Conservation (phyloP, 2,113 vertebrate genomes). For the Lasiurus cinereus region DNA sequence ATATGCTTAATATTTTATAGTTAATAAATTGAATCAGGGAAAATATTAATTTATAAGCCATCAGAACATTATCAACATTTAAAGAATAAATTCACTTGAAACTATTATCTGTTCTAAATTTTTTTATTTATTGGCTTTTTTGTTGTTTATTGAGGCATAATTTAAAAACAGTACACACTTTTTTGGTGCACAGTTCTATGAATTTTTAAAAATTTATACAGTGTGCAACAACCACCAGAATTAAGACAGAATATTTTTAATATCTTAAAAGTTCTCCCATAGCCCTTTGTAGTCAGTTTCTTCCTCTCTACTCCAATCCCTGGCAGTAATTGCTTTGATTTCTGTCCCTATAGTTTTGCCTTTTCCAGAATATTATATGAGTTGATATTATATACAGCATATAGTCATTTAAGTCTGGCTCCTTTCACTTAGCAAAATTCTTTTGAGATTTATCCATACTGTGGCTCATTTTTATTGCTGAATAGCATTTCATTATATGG, state of each 20-base stretch:
- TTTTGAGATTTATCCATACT: not conserved
- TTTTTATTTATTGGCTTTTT: not conserved
- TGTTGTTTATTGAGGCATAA: not conserved
- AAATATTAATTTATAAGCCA: not conserved
- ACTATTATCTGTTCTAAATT: not conserved
- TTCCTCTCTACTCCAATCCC: not conserved
- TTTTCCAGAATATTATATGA: constrained; percentile 23
- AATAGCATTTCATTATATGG: not conserved
- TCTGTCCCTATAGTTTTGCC: not conserved
- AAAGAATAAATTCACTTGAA: constrained; percentile 30
- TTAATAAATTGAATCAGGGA: not conserved
- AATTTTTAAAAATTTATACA: no score
- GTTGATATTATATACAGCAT: not conserved
- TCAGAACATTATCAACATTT: constrained; percentile 22
- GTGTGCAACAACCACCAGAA: not conserved
- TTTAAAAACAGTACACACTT: not conserved
- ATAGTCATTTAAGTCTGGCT: not conserved
- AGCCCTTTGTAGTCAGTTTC: not conserved
- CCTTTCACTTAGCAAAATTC: not conserved
- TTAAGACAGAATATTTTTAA: not conserved
- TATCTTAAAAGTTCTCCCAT: not conserved
- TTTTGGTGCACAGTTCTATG: no score
- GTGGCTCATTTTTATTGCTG: not conserved
- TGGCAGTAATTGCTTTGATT: not conserved
- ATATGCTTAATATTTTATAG: not conserved